These are phyloP conservation scores for Excalfactoria chinensis DNA, from an alignment of 2,113 vertebrate species.

Conservation along the genomic window DNA sequence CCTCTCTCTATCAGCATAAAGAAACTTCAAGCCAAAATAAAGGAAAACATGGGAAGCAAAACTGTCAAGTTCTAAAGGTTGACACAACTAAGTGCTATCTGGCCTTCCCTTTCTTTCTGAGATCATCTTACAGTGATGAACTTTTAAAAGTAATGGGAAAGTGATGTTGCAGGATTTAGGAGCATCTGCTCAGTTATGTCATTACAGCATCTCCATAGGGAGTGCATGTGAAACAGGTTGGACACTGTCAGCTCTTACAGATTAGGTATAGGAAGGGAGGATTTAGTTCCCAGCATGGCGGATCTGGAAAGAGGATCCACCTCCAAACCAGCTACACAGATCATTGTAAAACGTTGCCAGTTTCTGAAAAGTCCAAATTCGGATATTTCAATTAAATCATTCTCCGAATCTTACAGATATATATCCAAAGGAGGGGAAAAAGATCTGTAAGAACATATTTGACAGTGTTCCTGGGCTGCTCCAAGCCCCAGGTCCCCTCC, in stretches of 20 bases:
- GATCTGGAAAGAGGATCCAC: not conserved
- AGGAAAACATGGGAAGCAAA: not conserved
- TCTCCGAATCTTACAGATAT: not conserved
- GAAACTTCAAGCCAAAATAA: not conserved
- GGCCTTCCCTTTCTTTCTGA: not conserved
- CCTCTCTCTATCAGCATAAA: not conserved
- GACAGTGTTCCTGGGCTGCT: not conserved
- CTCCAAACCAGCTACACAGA: not conserved
- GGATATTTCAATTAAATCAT: not conserved
- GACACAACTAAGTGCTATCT: not conserved
- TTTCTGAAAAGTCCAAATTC: not conserved
- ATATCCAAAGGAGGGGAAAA: not conserved
- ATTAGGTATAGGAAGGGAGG: not conserved
- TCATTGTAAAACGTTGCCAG: not conserved
- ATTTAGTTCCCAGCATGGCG: not conserved
- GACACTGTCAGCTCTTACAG: not conserved
- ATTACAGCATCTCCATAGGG: not conserved
- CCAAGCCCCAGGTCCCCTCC: not conserved
- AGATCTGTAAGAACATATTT: not conserved
- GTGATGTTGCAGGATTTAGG: not conserved
- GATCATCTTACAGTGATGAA: not conserved
- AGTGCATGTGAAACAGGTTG: fast-evolving
- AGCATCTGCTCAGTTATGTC: not conserved
- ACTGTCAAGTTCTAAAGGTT: not conserved
- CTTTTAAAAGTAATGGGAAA: not conserved